Evolutionary conservation across 2,888 invertebrate genomes (phyloP), one percentile per base, ranked within the genome.

Genomic region (Seira musarum): DNA sequence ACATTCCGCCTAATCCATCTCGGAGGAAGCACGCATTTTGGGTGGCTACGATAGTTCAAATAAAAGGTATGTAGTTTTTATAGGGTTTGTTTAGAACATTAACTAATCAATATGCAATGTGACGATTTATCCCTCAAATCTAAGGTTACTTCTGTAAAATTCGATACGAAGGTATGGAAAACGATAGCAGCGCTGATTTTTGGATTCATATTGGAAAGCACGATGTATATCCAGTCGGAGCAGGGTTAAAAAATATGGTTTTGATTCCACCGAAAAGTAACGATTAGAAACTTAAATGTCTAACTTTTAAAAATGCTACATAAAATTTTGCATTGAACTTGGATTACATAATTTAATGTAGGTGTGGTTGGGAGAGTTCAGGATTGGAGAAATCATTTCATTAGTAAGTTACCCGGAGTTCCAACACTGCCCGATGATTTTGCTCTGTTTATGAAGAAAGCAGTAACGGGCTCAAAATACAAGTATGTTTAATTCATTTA

Each of bases 321-420:
- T 15, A 25, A 19, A 8, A 46, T 71, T 81, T 72, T 82, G 76
- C 82, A 30, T 35, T 49, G n/a, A n/a, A n/a, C n/a, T n/a, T n/a
- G n/a, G n/a, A n/a, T n/a, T n/a, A n/a, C n/a, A n/a, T n/a, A n/a
- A n/a, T n/a, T n/a, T n/a, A n/a, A n/a, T n/a, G n/a, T n/a, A n/a
- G n/a, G n/a, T n/a, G n/a, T n/a, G n/a, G n/a, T n/a, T n/a, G n/a
- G 93, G 95, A 88, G 97, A 97, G 90, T 96, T 96, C 89, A 92
- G 83, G 97, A 98, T 90, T 98, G 98, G 98, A 97, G 97, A 89
- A 96, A 96, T 89, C 98, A 97, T 89, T 90, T 98, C 82, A 94
- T 97, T 84, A 94, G 95, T 88, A 92, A 96, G 84, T 90, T 98
- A 82, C 97, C 97, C 0, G 97, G 97, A 17, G 96, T 97, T n/a